A percentile compares a stretch with the other conserved stretches of the same genome.
phyloP scores from a whole-genome alignment of 2,113 vertebrate genomes.

The Aspiorhynchus laticeps region DNA sequence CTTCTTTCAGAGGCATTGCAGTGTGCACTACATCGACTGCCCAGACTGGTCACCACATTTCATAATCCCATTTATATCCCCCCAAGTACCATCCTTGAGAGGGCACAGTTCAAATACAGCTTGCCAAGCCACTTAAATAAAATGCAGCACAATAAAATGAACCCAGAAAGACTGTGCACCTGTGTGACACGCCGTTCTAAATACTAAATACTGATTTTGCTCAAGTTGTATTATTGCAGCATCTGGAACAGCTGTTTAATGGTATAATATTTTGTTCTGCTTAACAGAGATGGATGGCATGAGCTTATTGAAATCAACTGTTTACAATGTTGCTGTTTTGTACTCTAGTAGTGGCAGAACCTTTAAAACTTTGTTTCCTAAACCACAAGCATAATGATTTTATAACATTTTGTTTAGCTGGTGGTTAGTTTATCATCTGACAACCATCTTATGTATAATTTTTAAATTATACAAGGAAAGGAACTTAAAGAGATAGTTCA shows the following conservation, averaged over 20 bases:
- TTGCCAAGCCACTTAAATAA: slow-evolving; percentile 16
- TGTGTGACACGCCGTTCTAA: not conserved
- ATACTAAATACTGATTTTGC: slow-evolving; percentile 30
- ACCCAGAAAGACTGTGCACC: slow-evolving; percentile 32
- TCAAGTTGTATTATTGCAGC: slow-evolving; percentile 34
- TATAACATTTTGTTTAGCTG: not conserved
- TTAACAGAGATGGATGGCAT: not conserved
- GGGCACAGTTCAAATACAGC: slow-evolving; percentile 36
- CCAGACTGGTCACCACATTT: slow-evolving; percentile 25
- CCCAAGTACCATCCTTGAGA: slow-evolving; percentile 31
- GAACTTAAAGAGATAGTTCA: not conserved
- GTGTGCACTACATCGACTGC: not conserved
- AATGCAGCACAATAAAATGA: slow-evolving; percentile 27
- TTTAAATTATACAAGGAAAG: not conserved
- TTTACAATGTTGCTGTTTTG: not conserved
- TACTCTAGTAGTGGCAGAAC: not conserved
- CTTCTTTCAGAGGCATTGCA: too few species aligned
- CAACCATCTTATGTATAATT: not conserved
- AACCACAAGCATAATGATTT: not conserved
- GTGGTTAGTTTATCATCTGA: not conserved
- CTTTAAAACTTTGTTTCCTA: not conserved
- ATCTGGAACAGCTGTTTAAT: slow-evolving; percentile 22
- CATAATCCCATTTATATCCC: slow-evolving; percentile 25
- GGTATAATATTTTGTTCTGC: not conserved
- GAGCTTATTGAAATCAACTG: not conserved